These are phyloP conservation scores for Sus scrofa DNA, from an alignment of 2,113 vertebrate genomes.

Conservation along the genomic window DNA sequence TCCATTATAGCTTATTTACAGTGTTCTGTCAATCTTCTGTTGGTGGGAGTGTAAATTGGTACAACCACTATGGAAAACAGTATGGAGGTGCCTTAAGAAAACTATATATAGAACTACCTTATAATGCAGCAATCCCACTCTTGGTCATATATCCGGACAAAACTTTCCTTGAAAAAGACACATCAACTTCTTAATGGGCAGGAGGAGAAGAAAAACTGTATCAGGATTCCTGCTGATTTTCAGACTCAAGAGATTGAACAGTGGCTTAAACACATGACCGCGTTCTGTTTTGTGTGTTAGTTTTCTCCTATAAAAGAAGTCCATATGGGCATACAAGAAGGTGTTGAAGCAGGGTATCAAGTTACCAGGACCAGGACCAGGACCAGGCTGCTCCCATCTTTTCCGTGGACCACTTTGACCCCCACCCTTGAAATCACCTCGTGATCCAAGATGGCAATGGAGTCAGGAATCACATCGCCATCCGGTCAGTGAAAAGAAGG, in stretches of 20 bases:
- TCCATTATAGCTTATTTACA: too few species aligned
- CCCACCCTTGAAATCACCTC: not conserved
- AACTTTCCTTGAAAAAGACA: too few species aligned
- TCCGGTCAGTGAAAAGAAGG: not conserved
- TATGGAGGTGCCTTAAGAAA: too few species aligned
- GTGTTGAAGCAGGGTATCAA: not conserved
- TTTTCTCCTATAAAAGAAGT: not conserved
- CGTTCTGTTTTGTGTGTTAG: not conserved
- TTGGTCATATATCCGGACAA: too few species aligned
- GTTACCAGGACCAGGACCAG: too few species aligned
- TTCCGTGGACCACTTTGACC: accelerated
- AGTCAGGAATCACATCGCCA: not conserved
- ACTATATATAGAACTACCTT: too few species aligned
- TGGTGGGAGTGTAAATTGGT: too few species aligned
- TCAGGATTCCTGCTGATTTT: not conserved
- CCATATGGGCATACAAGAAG: not conserved
- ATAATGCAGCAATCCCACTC: too few species aligned
- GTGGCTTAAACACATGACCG: not conserved
- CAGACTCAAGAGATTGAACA: not conserved
- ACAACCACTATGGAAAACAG: too few species aligned
- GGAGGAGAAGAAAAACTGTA: not conserved
- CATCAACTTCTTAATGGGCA: not conserved
- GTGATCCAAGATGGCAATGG: not conserved
- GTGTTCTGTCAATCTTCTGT: too few species aligned
- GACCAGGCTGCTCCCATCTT: not conserved